phyloP scores from a whole-genome alignment of 2,888 invertebrate species.

The Dascillus cervinus region DNA sequence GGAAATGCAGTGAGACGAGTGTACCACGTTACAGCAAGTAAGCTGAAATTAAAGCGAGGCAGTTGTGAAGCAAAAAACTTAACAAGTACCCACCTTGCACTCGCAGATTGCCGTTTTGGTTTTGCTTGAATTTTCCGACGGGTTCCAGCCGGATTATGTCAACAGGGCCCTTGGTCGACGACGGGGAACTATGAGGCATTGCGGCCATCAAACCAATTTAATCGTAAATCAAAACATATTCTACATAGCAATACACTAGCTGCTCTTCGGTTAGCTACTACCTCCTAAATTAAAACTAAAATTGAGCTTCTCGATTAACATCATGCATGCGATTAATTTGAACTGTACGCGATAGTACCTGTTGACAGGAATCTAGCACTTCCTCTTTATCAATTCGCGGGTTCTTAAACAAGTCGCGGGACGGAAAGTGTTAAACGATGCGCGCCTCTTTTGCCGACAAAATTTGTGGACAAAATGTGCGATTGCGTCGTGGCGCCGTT shows the following conservation, averaged over 20 bases:
- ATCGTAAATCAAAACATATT: slow-evolving; percentile 20
- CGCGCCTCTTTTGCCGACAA: too few relatives aligned
- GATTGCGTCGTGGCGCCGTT: slow-evolving; percentile 13
- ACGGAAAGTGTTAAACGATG: too few relatives aligned
- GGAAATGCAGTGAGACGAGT: slow-evolving; percentile 13
- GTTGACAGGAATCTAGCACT: slow-evolving; percentile 21
- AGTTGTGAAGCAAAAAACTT: slow-evolving; percentile 8
- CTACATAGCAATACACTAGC: slow-evolving; percentile 21
- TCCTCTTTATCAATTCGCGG: too few relatives aligned
- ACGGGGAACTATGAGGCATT: slow-evolving; percentile 34
- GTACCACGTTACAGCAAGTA: slow-evolving; percentile 11
- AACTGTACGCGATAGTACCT: slow-evolving; percentile 21
- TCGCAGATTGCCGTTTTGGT: slow-evolving; percentile 51
- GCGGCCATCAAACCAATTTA: slow-evolving; percentile 18
- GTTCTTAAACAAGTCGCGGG: too few relatives aligned
- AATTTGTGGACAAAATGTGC: too few relatives aligned
- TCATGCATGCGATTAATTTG: slow-evolving; percentile 22
- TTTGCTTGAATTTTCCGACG: slow-evolving; percentile 55
- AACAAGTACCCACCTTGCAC: slow-evolving; percentile 39
- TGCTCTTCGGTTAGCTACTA: too few relatives aligned
- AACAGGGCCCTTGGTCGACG: slow-evolving; percentile 17
- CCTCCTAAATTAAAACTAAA: slow-evolving; percentile 15
- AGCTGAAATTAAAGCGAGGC: slow-evolving; percentile 14
- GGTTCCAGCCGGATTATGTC: slow-evolving; percentile 59
- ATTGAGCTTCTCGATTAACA: slow-evolving; percentile 17